These are phyloP conservation scores for Sturmia bella DNA, from an alignment of 2,888 invertebrate species.

Conservation along the genomic window DNA sequence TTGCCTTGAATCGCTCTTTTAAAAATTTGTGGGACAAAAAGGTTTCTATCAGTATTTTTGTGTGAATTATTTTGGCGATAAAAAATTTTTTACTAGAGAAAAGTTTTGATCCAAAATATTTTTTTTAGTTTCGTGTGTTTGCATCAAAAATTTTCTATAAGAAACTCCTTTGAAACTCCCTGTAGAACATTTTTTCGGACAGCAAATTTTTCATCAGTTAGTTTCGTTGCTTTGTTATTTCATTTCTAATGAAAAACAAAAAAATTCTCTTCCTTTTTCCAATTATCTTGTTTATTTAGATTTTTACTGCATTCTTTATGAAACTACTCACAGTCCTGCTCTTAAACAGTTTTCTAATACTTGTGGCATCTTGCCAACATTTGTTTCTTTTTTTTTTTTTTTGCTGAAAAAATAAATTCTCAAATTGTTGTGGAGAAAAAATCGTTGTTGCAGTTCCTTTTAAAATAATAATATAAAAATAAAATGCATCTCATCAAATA, in stretches of 20 bases:
- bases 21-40: too few relatives aligned
- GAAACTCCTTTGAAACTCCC: too few relatives aligned
- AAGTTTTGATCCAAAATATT: too few relatives aligned
- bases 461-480: conserved; percentile 19
- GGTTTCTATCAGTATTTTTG: too few relatives aligned
- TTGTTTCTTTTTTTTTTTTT: neutral
- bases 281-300: neutral
- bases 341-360: conserved; percentile 4
- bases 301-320: neutral
- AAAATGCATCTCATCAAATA: conserved; percentile 48
- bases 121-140: too few relatives aligned
- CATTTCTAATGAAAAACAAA: neutral
- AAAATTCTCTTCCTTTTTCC: neutral
- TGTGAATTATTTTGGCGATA: too few relatives aligned
- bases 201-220: too few relatives aligned
- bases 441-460: conserved; percentile 7
- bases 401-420: neutral
- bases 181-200: too few relatives aligned
- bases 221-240: too few relatives aligned
- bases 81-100: too few relatives aligned
- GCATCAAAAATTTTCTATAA: too few relatives aligned
- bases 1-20: too few relatives aligned
- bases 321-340: neutral
- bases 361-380: conserved; percentile 38
- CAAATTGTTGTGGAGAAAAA: conserved; percentile 10